A percentile compares a stretch with the other conserved stretches of the same genome.
These are phyloP conservation scores for Cossypha dichroa DNA, from an alignment of 2,797 vertebrate species.

Conservation along the genomic window DNA sequence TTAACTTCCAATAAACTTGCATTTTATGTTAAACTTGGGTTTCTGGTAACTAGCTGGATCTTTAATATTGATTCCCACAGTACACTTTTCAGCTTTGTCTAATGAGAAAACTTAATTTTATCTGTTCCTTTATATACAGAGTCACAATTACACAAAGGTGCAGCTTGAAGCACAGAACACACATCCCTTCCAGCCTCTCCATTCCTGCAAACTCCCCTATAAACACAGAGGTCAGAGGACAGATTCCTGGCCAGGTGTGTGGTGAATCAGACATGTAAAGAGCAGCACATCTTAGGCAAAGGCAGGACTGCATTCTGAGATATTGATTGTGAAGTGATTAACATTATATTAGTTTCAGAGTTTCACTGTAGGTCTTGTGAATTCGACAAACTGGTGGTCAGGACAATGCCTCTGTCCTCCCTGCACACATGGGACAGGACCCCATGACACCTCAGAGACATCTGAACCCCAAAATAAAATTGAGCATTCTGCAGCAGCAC, in stretches of 20 bases:
- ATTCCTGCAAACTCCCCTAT: background rate
- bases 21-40: background rate
- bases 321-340: background rate
- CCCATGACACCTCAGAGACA: background rate
- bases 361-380: background rate
- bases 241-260: background rate
- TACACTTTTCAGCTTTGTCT: background rate
- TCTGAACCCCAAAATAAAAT: background rate
- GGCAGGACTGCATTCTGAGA: background rate
- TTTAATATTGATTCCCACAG: background rate
- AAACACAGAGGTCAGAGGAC: background rate
- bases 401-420: background rate
- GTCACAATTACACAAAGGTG: background rate
- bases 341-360: fast-evolving
- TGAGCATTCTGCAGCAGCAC: background rate
- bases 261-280: background rate
- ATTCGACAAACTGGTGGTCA: background rate
- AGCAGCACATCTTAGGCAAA: background rate
- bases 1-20: background rate
- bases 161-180: background rate
- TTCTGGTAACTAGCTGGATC: background rate
- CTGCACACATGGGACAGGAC: fast-evolving
- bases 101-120: background rate
- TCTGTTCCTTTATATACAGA: background rate
- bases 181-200: background rate